Base-by-base conservation (phyloP, 2,113 vertebrate species). In the Poeciliopsis prolifica region DNA sequence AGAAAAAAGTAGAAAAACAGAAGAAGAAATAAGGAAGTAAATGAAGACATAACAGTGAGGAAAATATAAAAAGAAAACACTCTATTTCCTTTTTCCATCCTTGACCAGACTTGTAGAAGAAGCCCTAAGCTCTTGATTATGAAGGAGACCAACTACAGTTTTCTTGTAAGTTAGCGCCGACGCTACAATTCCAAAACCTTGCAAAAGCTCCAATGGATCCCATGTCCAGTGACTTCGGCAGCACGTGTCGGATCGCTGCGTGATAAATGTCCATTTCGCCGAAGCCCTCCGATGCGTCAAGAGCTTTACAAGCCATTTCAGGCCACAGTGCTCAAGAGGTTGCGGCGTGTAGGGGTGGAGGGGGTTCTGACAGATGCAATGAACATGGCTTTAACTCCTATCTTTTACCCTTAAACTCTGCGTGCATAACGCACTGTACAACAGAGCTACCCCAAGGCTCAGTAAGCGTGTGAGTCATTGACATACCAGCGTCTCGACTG, bases 401-500 rank as follows among this genome's bases (percentile, higher is more conserved):
- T 82, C 76, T 89, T 84, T 88, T 84, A 82, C 82, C 72, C 88
- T 86, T 78, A 82, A 82, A 81, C 84, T 80, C 86, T 72, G 74
- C 77, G 78, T 77, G 76, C 75, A 69, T 80, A 86, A 84, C 71
- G 82, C 75, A 78, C 82, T 86, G 86, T 79, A 86, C 84, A 83
- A 37, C 82, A 80, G 75, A 87, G 81, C 89, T 89, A 91, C 84
- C 87, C 79, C 84, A 90, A 91, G 89, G 90, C 88, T 91, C 82
- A 82, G 84, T 86, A 87, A 75, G 80, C 19, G 48, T 65, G 78
- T 87, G 85, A 91, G 88, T 90, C 86, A 77, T 84, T 89, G 91
- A 92, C 92, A 92, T 91, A 88, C 88, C 86, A 89, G 88, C 84
- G 89, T 86, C 87, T 92, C 85, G 72, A 92, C 86, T 85, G 89